Evolutionary conservation across 2,113 vertebrate species (phyloP), one percentile per base, ranked within the genome.

Genomic region (Merops nubicus): DNA sequence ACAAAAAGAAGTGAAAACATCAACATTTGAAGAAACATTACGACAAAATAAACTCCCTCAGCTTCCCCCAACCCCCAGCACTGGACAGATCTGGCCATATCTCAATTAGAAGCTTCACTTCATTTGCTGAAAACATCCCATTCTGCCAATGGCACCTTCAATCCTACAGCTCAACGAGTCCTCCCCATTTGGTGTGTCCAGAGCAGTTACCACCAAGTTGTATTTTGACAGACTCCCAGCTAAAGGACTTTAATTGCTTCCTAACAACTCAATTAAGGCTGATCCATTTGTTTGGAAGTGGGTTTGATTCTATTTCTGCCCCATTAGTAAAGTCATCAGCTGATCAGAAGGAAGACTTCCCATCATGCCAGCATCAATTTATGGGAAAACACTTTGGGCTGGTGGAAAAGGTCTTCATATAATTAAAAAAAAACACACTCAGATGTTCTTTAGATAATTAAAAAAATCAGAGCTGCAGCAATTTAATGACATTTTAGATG

Each of bases 281-380:
- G 1, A 63, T 60, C 77, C 63, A 88, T 93, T 93, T 78, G 89
- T 67, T 88, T 82, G 74, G 54, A 91, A 94, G 78, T 25, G 88
- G 67, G 38, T 59, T 96, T 95, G 91, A 92, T 92, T 95, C 85
- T 5, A 92, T 92, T 93, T 86, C 73, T 93, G 60, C 68, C 78
- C 92, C 68, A 43, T 89, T 89, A 91, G 29, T 51, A 21, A n/a
- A 93, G 93, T 78, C 73, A 77, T 91, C 73, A 77, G 80, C 83
- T 18, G 63, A 86, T 54, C 5, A 2, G 5, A 6, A 20, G n/a
- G 59, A 91, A 88, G 63, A 84, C 25, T 74, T 90, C 48, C 72
- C 42, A n/a, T n/a, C n/a, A n/a, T n/a, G n/a, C n/a, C n/a, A n/a
- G n/a, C n/a, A n/a, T n/a, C n/a, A n/a, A n/a, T n/a, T n/a, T n/a